Conservation (phyloP, 2,888 invertebrate species). For the Diplazon laetatorius region DNA sequence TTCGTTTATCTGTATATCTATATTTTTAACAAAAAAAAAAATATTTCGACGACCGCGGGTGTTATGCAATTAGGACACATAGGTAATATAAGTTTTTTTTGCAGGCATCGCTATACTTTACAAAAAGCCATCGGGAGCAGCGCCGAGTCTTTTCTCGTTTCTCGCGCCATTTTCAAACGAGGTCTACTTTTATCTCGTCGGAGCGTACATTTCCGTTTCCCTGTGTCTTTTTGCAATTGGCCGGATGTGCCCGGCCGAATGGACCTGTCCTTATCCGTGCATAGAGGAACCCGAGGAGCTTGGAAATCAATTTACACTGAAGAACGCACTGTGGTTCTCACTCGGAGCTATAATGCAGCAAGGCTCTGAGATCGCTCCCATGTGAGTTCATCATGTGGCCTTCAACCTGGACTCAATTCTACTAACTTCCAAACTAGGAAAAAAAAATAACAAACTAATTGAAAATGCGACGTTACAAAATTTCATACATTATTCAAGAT, state of each 20-base stretch:
- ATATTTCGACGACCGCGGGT: background rate
- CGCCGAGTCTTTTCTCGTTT: conserved; percentile 95
- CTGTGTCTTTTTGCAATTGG: conserved; percentile 91
- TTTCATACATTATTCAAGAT: no score
- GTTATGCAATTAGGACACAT: conserved; percentile 13
- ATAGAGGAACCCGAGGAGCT: conserved; percentile 92
- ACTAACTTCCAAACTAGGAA: no score
- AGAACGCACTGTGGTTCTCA: conserved; percentile 96
- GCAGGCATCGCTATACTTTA: conserved; percentile 94
- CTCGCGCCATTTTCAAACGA: conserved; percentile 93
- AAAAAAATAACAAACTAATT: no score
- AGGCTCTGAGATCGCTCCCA: conserved; percentile 94
- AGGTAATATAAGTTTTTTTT: conserved; percentile 40
- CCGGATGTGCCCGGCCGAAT: conserved; percentile 93
- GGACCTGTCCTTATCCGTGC: conserved; percentile 95
- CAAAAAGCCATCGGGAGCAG: conserved; percentile 92
- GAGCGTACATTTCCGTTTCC: conserved; percentile 92
- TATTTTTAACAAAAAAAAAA: background rate
- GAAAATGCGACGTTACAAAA: no score
- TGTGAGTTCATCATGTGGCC: conserved; percentile 83
- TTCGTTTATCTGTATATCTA: background rate
- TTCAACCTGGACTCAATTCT: no score
- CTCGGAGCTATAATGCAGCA: conserved; percentile 93
- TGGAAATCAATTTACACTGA: conserved; percentile 92
- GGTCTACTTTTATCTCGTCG: conserved; percentile 93